Percentiles rank a stretch among this genome's conserved stretches.
Evolutionary conservation across 2,113 vertebrate species (phyloP).

Genomic region (Bujurquina vittata): DNA sequence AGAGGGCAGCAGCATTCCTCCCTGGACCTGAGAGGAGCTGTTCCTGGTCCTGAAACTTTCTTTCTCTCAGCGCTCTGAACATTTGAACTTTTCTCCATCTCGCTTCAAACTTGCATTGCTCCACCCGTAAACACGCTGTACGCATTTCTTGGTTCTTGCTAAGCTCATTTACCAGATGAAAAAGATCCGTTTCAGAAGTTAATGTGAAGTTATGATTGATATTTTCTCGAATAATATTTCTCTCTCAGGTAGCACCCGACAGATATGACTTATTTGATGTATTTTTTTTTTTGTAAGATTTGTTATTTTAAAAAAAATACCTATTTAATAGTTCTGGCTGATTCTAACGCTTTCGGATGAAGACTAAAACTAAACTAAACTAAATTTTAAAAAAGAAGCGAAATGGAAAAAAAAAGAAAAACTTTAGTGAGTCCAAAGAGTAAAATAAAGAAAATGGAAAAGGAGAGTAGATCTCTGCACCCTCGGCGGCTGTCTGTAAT

Average conservation of each 20-base stretch:
- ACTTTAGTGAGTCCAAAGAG: neutral
- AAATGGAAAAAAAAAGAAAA: neutral
- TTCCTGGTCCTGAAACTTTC: slow-evolving; percentile 68
- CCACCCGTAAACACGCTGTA: neutral
- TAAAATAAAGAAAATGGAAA: neutral
- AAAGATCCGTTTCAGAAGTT: neutral
- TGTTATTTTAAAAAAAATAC: neutral
- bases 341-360: neutral
- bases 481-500: slow-evolving; percentile 41
- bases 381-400: neutral
- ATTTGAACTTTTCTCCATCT: neutral
- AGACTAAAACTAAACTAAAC: neutral
- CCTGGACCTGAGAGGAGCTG: slow-evolving; percentile 34
- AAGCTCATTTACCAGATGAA: neutral
- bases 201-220: neutral
- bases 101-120: neutral
- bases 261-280: neutral
- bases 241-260: neutral
- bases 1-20: slow-evolving; percentile 73
- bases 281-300: neutral
- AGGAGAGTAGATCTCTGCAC: neutral
- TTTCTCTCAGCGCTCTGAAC: neutral
- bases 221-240: neutral
- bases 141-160: neutral
- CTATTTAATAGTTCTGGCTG: neutral